Evolutionary conservation across 2,797 vertebrate genomes (phyloP), one percentile per base, ranked within the genome.

Genomic region (Phrynocephalus vlangalii): DNA sequence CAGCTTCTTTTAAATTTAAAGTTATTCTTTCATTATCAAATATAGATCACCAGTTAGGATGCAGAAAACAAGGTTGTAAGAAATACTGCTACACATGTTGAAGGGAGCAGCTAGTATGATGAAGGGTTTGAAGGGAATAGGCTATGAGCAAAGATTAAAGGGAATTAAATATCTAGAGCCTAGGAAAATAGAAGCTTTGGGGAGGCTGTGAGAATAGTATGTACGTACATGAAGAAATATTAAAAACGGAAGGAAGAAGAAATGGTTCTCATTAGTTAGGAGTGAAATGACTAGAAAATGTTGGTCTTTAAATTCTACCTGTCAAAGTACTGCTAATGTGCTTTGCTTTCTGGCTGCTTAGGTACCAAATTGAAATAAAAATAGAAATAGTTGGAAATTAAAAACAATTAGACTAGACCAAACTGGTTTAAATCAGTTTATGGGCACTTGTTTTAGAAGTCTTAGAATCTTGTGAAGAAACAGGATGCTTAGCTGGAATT

Each of bases 201-300:
- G 73, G 90, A 95, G 92, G 90, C 94, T 93, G 88, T 95, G 94
- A 94, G 95, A 94, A 95, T 94, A 85, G 91, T 95, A 78, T 94
- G 90, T 93, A 95, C 95, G 93, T 93, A 93, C 93, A 91, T 94
- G 93, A 94, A 95, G 89, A 91, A 92, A 95, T 92, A 93, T 89
- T 96, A 95, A 94, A 95, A 95, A 95, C 94, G 92, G 87, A 94
- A 92, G 93, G 92, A 94, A 91, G 66, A 66, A 92, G 92, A 94
- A 94, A 95, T 94, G 92, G 93, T 94, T 95, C 93, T 94, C 93
- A 93, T 96, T 96, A 95, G 93, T 94, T 95, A 90, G 93, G 90
- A 91, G 83, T 90, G 92, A 88, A 91, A 90, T 92, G 94, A 93
- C 92, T 92, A 91, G 92, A 95, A 88, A 95, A 93, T 95, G 93